phyloP scores from a whole-genome alignment of 2,797 vertebrate species.

The Typhlichthys eigenmanni region DNA sequence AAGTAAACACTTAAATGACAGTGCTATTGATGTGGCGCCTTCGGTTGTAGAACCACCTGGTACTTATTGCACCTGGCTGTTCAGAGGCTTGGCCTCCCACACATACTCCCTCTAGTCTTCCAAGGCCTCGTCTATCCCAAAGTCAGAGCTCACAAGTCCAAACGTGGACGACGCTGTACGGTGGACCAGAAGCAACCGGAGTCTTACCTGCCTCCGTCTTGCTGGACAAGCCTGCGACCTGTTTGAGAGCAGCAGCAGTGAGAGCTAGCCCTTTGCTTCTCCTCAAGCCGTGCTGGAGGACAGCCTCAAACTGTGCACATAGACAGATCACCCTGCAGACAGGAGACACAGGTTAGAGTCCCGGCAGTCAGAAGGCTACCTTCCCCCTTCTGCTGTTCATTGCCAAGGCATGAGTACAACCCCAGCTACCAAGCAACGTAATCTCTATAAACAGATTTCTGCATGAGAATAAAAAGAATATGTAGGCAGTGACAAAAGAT shows the following conservation, averaged over 20 bases:
- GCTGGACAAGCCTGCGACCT: constrained; percentile 92
- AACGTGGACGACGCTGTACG: not conserved
- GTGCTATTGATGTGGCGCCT: constrained; percentile 1
- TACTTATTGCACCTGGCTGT: constrained; percentile 1
- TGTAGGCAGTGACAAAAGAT: no score
- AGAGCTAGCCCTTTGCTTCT: constrained; percentile 90
- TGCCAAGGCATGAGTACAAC: no score
- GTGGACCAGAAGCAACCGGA: not conserved
- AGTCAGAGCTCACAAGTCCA: no score
- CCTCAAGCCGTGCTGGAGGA: constrained; percentile 94
- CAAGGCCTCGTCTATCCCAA: no score
- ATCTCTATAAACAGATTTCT: constrained; percentile 3
- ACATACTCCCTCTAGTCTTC: no score
- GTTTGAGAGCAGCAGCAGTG: constrained; percentile 93
- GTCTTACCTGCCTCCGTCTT: constrained; percentile 88
- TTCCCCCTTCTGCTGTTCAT: not conserved
- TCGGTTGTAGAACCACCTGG: constrained; percentile 50
- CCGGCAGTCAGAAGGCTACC: not conserved
- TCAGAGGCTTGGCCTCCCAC: no score
- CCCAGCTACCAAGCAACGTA: no score
- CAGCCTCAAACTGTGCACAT: constrained; percentile 94
- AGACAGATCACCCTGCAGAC: constrained; percentile 93
- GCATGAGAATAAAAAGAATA: no score
- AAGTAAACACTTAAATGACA: constrained; percentile 36
- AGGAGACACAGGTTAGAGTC: constrained; percentile 17